phyloP scores from a whole-genome alignment of 2,797 vertebrate genomes.

The Takifugu rubripes region DNA sequence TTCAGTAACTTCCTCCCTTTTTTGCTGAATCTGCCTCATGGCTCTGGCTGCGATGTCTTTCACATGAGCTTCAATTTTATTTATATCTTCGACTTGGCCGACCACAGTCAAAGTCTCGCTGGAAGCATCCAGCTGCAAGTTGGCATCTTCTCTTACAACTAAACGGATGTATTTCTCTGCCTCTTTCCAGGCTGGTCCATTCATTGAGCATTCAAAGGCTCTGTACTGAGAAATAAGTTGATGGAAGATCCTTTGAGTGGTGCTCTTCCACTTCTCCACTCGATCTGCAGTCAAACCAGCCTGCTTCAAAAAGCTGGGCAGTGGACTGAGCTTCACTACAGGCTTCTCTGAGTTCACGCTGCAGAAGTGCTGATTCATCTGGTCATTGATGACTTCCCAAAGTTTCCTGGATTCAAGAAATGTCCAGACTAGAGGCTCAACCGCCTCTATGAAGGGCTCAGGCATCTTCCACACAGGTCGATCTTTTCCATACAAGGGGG shows the following conservation, averaged over 20 bases:
- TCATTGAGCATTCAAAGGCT: slow-evolving; percentile 40
- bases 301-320: slow-evolving; percentile 64
- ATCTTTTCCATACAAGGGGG: slow-evolving; percentile 78
- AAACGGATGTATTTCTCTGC: slow-evolving; percentile 55
- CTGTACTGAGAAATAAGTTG: slow-evolving; percentile 65
- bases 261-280: slow-evolving; percentile 73
- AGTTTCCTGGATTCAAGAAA: slow-evolving; percentile 71
- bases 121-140: slow-evolving; percentile 46
- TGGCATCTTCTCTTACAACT: slow-evolving; percentile 45
- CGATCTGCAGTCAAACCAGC: slow-evolving; percentile 46
- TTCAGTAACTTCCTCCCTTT: slow-evolving; percentile 63
- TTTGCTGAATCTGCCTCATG: slow-evolving; percentile 60
- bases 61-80: slow-evolving; percentile 50
- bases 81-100: slow-evolving; percentile 68
- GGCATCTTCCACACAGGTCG: slow-evolving; percentile 77
- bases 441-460: slow-evolving; percentile 65
- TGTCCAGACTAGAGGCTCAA: slow-evolving; percentile 68
- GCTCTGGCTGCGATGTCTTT: slow-evolving; percentile 50
- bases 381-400: slow-evolving; percentile 56
- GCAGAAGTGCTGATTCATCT: slow-evolving; percentile 76
- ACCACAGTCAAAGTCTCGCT: slow-evolving; percentile 63
- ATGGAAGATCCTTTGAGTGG: slow-evolving; percentile 53
- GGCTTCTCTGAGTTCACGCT: slow-evolving; percentile 59
- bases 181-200: slow-evolving; percentile 63
- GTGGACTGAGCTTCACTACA: slow-evolving; percentile 68